Percentiles rank a stretch among this genome's conserved stretches.
phyloP scores from a whole-genome alignment of 92 coral and sea anemone species.

The Micromussa lordhowensis region DNA sequence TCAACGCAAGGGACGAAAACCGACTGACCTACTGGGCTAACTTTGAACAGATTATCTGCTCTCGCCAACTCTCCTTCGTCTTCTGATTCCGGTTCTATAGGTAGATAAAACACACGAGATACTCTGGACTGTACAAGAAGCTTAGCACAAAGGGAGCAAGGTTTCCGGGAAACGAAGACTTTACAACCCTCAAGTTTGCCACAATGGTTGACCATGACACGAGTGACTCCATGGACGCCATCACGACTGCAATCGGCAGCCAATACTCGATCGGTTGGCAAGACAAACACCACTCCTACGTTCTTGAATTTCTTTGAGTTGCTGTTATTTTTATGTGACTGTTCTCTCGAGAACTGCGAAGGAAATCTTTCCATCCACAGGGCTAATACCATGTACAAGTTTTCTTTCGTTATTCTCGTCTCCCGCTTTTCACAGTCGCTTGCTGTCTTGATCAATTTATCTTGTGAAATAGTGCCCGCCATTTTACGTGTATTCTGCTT shows the following conservation, averaged over 20 bases:
- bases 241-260: conserved; percentile 72
- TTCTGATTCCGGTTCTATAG: conserved; percentile 66
- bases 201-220: conserved; percentile 59
- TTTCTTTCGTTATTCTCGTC: conserved; percentile 36
- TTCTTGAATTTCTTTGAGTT: conserved; percentile 9
- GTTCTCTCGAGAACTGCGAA: too few relatives aligned
- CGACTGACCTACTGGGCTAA: conserved; percentile 64
- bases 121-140: conserved; percentile 74
- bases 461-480: background rate
- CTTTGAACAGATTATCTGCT: conserved; percentile 72
- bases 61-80: conserved; percentile 13
- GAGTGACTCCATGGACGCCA: conserved; percentile 67
- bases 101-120: conserved; percentile 60
- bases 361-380: conserved; percentile 68
- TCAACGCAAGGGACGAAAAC: conserved; percentile 58
- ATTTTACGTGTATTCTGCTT: background rate
- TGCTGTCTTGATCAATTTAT: background rate
- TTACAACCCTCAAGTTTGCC: conserved; percentile 45
- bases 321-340: too few relatives aligned
- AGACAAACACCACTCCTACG: conserved; percentile 69
- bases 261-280: conserved; percentile 53
- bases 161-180: conserved; percentile 72
- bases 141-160: conserved; percentile 73
- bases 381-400: conserved; percentile 50
- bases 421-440: conserved; percentile 35